Evolutionary conservation across 2,113 vertebrate species (phyloP).

Genomic region (Lepisosteus osseus): DNA sequence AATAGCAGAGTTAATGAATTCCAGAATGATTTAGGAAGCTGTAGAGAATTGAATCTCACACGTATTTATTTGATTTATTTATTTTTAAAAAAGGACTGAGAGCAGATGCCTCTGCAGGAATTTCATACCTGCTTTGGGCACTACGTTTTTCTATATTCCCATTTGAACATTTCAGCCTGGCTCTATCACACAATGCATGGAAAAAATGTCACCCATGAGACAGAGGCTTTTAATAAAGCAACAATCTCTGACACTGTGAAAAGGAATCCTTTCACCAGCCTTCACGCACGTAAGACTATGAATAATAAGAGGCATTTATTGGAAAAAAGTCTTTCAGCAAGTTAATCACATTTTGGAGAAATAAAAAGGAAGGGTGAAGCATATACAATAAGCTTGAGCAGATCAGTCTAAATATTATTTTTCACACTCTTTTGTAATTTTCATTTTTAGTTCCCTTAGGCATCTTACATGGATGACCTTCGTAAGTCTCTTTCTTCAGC

Average conservation of each 20-base stretch:
- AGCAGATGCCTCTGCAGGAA: background rate
- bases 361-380: background rate
- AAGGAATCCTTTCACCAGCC: slow-evolving; percentile 15
- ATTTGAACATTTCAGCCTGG: background rate
- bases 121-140: background rate
- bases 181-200: background rate
- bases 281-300: slow-evolving; percentile 15
- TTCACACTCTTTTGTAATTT: no score
- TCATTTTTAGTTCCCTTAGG: no score
- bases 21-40: background rate
- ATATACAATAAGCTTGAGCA: background rate
- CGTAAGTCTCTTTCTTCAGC: no score
- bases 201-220: background rate
- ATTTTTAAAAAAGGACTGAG: background rate
- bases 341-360: background rate
- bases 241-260: slow-evolving; percentile 14
- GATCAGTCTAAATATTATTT: no score
- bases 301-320: slow-evolving; percentile 27
- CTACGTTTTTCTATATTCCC: no score
- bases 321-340: background rate
- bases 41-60: slow-evolving; percentile 4
- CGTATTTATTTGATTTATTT: slow-evolving; percentile 3
- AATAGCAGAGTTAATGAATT: slow-evolving; percentile 7
- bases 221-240: slow-evolving; percentile 1
- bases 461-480: no score